Evolutionary conservation across 2,797 vertebrate genomes (phyloP).

Genomic region (Melanotaenia nigrans): DNA sequence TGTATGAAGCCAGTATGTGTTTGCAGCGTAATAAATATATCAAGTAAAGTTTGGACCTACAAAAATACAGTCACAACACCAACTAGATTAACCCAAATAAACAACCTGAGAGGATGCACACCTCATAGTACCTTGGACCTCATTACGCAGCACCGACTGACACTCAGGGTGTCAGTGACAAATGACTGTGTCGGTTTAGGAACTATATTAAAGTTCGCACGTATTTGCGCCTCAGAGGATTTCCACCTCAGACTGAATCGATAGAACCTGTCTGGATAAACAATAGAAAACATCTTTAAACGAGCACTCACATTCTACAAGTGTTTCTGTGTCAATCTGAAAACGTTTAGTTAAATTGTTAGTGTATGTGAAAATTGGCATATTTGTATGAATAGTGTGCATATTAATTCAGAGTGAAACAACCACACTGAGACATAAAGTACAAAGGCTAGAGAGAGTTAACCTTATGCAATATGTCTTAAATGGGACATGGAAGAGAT

Average conservation of each 20-base stretch:
- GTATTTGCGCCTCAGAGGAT: constrained; percentile 35
- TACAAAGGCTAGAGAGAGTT: not conserved
- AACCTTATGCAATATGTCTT: not conserved
- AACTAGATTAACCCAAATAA: not conserved
- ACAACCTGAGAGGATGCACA: not conserved
- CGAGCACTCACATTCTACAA: not conserved
- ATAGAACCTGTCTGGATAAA: constrained; percentile 51
- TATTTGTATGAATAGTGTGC: not conserved
- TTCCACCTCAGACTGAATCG: constrained; percentile 38
- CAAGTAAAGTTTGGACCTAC: not conserved
- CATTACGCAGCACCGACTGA: constrained; percentile 17
- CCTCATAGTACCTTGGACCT: constrained; percentile 5
- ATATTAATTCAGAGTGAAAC: not conserved
- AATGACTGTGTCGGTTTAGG: constrained; percentile 15
- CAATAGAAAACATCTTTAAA: constrained; percentile 19
- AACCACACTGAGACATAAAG: not conserved
- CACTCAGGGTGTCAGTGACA: constrained; percentile 31
- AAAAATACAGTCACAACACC: not conserved
- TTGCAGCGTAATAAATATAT: not conserved
- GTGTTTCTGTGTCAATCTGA: not conserved
- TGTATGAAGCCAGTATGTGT: not conserved
- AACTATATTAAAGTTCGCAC: constrained; percentile 35
- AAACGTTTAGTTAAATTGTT: not conserved
- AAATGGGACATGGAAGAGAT: not conserved
- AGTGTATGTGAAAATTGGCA: not conserved